Evolutionary conservation across 1,140 invertebrate species (phyloP).

Genomic region (Amphibalanus amphitrite): DNA sequence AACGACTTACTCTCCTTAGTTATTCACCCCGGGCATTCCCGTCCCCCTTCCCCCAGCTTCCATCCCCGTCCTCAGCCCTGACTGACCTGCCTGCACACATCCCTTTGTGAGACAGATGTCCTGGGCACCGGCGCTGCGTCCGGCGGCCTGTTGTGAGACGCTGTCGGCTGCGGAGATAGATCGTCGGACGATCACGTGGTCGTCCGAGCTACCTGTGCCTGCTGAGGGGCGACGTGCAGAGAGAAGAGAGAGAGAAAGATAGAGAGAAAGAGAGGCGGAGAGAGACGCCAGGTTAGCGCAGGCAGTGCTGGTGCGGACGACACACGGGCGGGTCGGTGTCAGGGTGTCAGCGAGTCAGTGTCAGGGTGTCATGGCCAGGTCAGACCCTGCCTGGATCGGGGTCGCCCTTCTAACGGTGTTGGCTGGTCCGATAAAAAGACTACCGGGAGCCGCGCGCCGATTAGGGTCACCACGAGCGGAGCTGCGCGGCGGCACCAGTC

Average conservation of each 20-base stretch:
- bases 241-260: neutral
- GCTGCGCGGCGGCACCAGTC: no score
- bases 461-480: no score
- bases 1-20: no score
- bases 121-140: slow-evolving; percentile 5
- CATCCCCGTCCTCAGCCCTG: slow-evolving; percentile 3
- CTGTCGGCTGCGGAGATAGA: neutral
- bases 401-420: no score
- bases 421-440: no score
- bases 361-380: neutral
- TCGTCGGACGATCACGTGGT: neutral
- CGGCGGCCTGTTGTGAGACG: neutral
- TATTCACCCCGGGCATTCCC: no score
- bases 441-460: no score
- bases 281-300: neutral
- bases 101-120: slow-evolving; percentile 24
- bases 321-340: neutral
- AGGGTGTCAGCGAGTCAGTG: neutral
- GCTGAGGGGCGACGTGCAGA: neutral
- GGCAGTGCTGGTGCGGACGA: neutral
- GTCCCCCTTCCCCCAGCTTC: no score
- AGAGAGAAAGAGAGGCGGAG: neutral
- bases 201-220: neutral
- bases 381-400: no score
- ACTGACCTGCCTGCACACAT: slow-evolving; percentile 25